Evolutionary conservation across 2,888 invertebrate species (phyloP), one percentile per base, ranked within the genome.

Genomic region (Proisotoma minuta): DNA sequence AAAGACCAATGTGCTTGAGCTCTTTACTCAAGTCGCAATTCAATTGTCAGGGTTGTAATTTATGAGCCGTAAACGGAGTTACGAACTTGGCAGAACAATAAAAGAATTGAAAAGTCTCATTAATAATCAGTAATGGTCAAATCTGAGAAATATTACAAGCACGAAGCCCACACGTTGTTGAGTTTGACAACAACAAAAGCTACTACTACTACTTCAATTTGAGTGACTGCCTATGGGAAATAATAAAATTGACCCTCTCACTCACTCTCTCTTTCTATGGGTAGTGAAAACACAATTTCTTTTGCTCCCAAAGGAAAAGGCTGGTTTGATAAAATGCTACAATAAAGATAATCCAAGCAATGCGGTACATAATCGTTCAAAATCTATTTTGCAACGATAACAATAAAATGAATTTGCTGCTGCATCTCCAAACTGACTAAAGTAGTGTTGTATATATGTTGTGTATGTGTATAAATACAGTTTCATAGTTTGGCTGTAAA

Each of bases 71-170:
- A 62, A 62, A 57, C 61, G 40, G 56, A 50, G 61, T 57, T 52
- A 52, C 54, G 59, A 47, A 59, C 53, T 59, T 63, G 4, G 50
- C 53, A 56, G 57, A 49, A 40, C 59, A 54, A 63, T 63, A 56
- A 63, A 63, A 57, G 63, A 59, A 63, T 57, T 50, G 43, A 24
- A 60, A 48, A 49, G 50, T 39, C 64, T 67, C 67, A 65, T 67
- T 67, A 67, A 67, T 67, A 65, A 67, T 64, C 64, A 53, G 57
- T 67, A 67, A 67, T 67, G 67, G 64, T 58, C 63, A 62, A 65
- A 57, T 57, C 26, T 22, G 53, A 34, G 39, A 54, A 54, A 54
- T 54, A 54, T 54, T 29, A 24, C 53, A 29, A 54, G 53, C 53
- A 54, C 53, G 53, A 20, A 54, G 53, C 53, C 29, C 53, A 54